phyloP scores from a whole-genome alignment of 2,888 invertebrate genomes.

The Proisotoma minuta region DNA sequence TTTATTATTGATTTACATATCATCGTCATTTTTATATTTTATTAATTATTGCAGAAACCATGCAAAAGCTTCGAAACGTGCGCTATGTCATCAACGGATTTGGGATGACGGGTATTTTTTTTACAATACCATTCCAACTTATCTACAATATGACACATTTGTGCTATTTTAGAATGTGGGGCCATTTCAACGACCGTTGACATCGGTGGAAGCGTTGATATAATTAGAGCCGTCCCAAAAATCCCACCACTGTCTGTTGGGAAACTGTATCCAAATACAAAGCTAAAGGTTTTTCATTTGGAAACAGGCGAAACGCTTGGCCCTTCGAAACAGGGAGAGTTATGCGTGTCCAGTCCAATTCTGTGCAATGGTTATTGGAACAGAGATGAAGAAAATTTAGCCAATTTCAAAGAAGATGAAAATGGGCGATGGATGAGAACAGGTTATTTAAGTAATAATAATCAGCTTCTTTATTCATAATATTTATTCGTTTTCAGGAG shows the following conservation, averaged over 20 bases:
- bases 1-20: slow-evolving; percentile 33
- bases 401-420: slow-evolving; percentile 19
- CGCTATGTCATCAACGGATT: slow-evolving; percentile 23
- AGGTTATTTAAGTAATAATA: too few relatives aligned
- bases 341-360: slow-evolving; percentile 39
- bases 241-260: slow-evolving; percentile 32
- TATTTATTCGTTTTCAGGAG: too few relatives aligned
- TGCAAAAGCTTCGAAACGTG: slow-evolving; percentile 3
- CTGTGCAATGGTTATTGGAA: slow-evolving; percentile 40
- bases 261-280: slow-evolving; percentile 37
- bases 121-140: background rate
- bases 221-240: slow-evolving; percentile 31
- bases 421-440: slow-evolving; percentile 6
- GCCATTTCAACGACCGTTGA: slow-evolving; percentile 43
- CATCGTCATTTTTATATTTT: too few relatives aligned
- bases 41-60: too few relatives aligned
- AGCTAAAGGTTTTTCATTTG: slow-evolving; percentile 38
- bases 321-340: slow-evolving; percentile 36
- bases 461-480: too few relatives aligned
- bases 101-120: background rate
- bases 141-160: background rate
- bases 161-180: slow-evolving; percentile 39
- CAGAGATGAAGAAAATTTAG: slow-evolving; percentile 35
- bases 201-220: slow-evolving; percentile 26
- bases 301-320: slow-evolving; percentile 39